phyloP scores from a whole-genome alignment of 1,140 invertebrate species.

The Dendroctonus valens region DNA sequence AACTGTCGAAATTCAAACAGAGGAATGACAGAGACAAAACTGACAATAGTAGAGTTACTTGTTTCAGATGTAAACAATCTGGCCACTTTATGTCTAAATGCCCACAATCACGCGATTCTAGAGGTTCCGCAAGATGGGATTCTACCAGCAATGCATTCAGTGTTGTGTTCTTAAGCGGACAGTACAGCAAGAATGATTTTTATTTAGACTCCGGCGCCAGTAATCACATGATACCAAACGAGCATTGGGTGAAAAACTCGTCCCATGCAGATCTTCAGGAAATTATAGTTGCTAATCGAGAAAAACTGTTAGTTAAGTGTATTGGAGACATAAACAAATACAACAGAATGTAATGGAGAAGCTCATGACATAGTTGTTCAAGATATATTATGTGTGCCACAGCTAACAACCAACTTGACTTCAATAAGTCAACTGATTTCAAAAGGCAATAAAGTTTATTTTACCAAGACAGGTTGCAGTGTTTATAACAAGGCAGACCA shows the following conservation, averaged over 20 bases:
- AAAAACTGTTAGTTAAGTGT: too few species aligned
- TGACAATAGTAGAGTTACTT: conserved; percentile 20
- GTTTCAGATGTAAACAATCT: conserved; percentile 31
- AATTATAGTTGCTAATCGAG: conserved; percentile 21
- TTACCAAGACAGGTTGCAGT: too few species aligned
- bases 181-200: conserved; percentile 11
- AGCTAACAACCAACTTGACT: too few species aligned
- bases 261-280: conserved; percentile 9
- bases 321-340: too few species aligned
- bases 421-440: too few species aligned
- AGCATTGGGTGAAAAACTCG: conserved; percentile 15
- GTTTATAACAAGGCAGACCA: too few species aligned
- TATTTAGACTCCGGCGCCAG: conserved; percentile 37
- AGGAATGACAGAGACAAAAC: conserved; percentile 5
- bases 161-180: too few species aligned
- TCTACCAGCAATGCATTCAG: background rate
- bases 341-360: too few species aligned
- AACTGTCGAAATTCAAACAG: conserved; percentile 36
- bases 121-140: background rate
- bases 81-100: conserved; percentile 36
- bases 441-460: too few species aligned
- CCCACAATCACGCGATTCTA: conserved; percentile 4
- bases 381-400: too few species aligned
- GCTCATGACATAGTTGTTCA: too few species aligned
- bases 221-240: conserved; percentile 9